Evolutionary conservation across 2,888 invertebrate genomes (phyloP), one percentile per base, ranked within the genome.

Genomic region (Volucella inanis): DNA sequence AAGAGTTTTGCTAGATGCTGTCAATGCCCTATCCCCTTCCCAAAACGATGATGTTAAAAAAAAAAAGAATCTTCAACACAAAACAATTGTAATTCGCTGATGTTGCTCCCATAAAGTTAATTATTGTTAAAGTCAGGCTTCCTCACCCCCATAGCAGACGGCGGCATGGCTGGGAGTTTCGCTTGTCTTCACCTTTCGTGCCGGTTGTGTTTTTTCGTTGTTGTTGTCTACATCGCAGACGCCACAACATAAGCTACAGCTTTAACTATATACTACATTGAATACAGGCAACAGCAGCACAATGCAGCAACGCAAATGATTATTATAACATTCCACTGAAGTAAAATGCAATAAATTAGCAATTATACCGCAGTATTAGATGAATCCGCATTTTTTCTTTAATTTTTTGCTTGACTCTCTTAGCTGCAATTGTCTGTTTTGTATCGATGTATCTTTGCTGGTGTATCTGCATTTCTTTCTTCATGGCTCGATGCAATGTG

Each of bases 301-400:
- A 61, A 62, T 47, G 62, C 55, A 81, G 59, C 83, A 68, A 67
- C 74, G 55, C 67, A 72, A 80, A 77, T 70, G 67, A 81, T 85
- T 85, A 85, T 85, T 85, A 77, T 81, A 85, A 85, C 81, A 81
- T 85, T 85, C 85, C 85, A 50, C 38, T 77, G 67, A 81, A 81
- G 77, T 85, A 85, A 81, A 85, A 81, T 85, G 85, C 85, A 85
- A 85, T 85, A 85, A 85, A 85, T 85, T 85, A 85, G 85, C 85
- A 85, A 81, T 85, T 81, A 85, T 76, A 85, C 57, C 67, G 76
- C 75, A 80, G 84, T 71, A 77, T 72, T 81, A 85, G 81, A 81
- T 81, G 85, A 81, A 85, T 65, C 84, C 47, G 68, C 47, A 31
- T 41, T 64, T 65, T 78, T 55, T 61, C 22, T 67, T 31, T 67